Evolutionary conservation across 2,888 invertebrate genomes (phyloP).

Genomic region (Opisthograptis luteolata): DNA sequence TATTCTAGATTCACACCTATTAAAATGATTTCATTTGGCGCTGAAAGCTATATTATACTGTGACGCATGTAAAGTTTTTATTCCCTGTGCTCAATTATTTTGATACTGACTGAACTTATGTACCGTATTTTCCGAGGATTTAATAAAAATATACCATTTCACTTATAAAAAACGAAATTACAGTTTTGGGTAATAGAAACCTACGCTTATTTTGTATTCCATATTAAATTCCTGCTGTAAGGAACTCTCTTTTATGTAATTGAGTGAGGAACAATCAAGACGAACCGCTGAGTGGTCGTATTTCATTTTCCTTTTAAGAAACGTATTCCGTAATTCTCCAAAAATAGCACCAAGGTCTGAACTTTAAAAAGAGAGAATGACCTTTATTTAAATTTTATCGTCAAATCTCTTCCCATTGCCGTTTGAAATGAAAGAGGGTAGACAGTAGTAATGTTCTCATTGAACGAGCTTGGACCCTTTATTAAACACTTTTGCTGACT

Average conservation of each 20-base stretch:
- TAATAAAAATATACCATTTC: too few relatives aligned
- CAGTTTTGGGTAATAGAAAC: too few relatives aligned
- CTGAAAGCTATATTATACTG: background rate
- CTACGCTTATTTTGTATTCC: slow-evolving; percentile 9
- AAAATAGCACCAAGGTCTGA: slow-evolving; percentile 39
- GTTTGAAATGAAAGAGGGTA: slow-evolving; percentile 52
- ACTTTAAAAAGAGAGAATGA: slow-evolving; percentile 51
- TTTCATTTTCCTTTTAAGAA: slow-evolving; percentile 20
- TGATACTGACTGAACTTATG: too few relatives aligned
- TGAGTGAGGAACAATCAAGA: slow-evolving; percentile 22
- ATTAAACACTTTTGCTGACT: slow-evolving; percentile 45
- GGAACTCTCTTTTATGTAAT: slow-evolving; percentile 4
- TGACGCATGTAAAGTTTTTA: too few relatives aligned
- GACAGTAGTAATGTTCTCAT: slow-evolving; percentile 51
- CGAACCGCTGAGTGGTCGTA: slow-evolving; percentile 25
- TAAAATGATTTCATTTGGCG: slow-evolving; percentile 46
- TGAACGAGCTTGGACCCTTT: slow-evolving; percentile 46
- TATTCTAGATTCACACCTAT: slow-evolving; percentile 51
- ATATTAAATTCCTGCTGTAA: background rate
- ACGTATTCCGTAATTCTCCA: slow-evolving; percentile 21
- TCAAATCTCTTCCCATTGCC: slow-evolving; percentile 47
- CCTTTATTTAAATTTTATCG: slow-evolving; percentile 63
- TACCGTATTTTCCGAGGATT: too few relatives aligned
- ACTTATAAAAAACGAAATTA: too few relatives aligned
- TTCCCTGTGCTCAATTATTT: too few relatives aligned